phyloP scores from a whole-genome alignment of 2,888 invertebrate genomes.

The Drosophila affinis region DNA sequence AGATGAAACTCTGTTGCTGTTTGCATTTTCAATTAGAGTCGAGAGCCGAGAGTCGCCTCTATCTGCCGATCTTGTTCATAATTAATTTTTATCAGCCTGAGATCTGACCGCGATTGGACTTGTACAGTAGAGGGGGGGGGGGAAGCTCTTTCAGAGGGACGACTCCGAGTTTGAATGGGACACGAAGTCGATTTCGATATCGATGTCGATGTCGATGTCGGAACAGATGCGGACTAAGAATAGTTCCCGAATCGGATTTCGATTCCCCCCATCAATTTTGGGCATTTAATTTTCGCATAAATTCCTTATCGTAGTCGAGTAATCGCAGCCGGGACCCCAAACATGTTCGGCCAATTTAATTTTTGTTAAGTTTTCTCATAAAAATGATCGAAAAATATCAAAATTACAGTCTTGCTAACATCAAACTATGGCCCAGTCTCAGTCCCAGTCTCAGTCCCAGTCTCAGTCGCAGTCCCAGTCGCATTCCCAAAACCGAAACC shows the following conservation, averaged over 20 bases:
- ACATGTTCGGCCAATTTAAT: conserved; percentile 75
- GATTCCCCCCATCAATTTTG: conserved; percentile 54
- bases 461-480: no score
- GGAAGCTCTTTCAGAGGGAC: conserved; percentile 34
- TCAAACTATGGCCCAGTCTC: conserved; percentile 29
- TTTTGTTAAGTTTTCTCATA: conserved; percentile 80
- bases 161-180: conserved; percentile 35
- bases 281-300: conserved; percentile 72
- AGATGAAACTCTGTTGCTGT: conserved; percentile 44
- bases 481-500: background rate
- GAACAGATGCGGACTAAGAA: conserved; percentile 24
- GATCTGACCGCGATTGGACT: conserved; percentile 69
- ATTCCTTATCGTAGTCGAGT: conserved; percentile 70
- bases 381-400: conserved; percentile 71
- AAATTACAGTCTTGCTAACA: conserved; percentile 70
- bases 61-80: conserved; percentile 58
- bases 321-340: conserved; percentile 49
- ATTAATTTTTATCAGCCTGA: conserved; percentile 67
- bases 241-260: conserved; percentile 19
- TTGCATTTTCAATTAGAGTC: conserved; percentile 74
- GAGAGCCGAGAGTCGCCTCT: conserved; percentile 15
- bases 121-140: conserved; percentile 38
- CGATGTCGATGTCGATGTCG: conserved; percentile 62
- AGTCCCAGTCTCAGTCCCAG: background rate
- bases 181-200: conserved; percentile 57